A percentile compares a stretch with the other conserved stretches of the same genome.
Evolutionary conservation across 1,140 invertebrate genomes (phyloP).

Genomic region (Psix sp.): DNA sequence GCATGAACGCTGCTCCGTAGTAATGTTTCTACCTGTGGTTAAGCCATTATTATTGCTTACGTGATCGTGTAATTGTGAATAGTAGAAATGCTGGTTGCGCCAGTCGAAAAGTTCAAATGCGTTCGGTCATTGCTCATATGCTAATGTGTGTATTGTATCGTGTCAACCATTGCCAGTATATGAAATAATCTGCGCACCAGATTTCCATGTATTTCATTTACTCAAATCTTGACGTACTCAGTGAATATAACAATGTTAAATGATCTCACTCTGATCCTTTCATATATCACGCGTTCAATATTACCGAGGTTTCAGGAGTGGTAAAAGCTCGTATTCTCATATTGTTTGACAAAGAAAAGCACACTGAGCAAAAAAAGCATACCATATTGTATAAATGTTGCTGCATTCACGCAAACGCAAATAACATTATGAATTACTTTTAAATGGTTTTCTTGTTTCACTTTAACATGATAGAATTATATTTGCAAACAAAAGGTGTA

Average conservation of each 20-base stretch:
- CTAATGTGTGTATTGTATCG: slow-evolving; percentile 30
- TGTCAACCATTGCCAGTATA: slow-evolving; percentile 13
- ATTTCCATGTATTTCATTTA: slow-evolving; percentile 45
- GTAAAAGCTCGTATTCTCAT: slow-evolving; percentile 19
- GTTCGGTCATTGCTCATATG: slow-evolving; percentile 34
- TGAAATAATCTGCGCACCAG: slow-evolving; percentile 34
- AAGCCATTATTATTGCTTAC: slow-evolving; percentile 33
- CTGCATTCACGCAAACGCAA: slow-evolving; percentile 14
- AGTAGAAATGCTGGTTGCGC: slow-evolving; percentile 13
- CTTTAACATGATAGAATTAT: neutral
- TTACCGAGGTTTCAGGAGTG: slow-evolving; percentile 2
- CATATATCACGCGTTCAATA: slow-evolving; percentile 36
- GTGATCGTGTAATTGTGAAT: slow-evolving; percentile 39
- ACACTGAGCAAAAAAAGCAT: slow-evolving; percentile 3
- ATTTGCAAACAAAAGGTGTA: slow-evolving; percentile 16
- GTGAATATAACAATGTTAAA: slow-evolving; percentile 47
- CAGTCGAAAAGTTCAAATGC: slow-evolving; percentile 35
- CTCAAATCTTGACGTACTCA: slow-evolving; percentile 31
- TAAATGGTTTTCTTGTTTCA: slow-evolving; percentile 15
- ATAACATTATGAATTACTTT: slow-evolving; percentile 21
- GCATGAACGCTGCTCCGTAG: neutral
- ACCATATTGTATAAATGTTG: slow-evolving; percentile 12
- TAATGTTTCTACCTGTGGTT: slow-evolving; percentile 13
- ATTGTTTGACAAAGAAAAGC: slow-evolving; percentile 33
- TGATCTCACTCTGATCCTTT: slow-evolving; percentile 33